Conservation (phyloP, 2,113 vertebrate species). For the Steatornis caripensis region DNA sequence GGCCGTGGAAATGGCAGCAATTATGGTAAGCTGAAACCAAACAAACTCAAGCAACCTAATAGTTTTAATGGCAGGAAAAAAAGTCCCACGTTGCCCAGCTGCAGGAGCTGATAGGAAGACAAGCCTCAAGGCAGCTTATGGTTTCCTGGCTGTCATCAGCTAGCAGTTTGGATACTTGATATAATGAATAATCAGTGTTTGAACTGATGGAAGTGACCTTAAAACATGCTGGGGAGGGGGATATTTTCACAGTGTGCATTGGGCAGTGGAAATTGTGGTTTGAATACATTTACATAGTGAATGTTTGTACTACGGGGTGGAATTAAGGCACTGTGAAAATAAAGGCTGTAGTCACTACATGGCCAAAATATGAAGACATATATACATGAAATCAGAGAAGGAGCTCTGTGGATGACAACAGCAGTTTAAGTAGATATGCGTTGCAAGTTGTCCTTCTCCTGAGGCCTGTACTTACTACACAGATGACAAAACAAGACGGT, state of each 20-base stretch:
- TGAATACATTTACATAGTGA: background rate
- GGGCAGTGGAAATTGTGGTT: background rate
- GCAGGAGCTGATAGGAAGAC: constrained; percentile 49
- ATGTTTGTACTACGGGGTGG: background rate
- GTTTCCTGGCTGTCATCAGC: constrained; percentile 61
- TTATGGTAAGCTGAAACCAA: constrained; percentile 49
- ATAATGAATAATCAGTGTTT: constrained; percentile 44
- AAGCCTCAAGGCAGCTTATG: constrained; percentile 48
- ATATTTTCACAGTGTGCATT: background rate
- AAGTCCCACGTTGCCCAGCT: background rate
- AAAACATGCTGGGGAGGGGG: background rate
- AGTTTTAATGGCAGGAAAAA: constrained; percentile 38
- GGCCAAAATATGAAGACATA: background rate
- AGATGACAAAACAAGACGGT: background rate
- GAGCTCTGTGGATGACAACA: background rate
- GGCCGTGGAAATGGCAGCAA: constrained; percentile 49
- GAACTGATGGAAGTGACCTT: constrained; percentile 40
- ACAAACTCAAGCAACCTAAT: constrained; percentile 35
- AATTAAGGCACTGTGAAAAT: background rate
- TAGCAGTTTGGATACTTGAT: background rate
- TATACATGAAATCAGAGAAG: background rate
- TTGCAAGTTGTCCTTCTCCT: background rate
- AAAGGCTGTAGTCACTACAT: background rate
- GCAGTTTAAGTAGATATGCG: background rate
- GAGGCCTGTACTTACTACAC: background rate